These are phyloP conservation scores for Drosophila sturtevanti DNA, from an alignment of 1,140 invertebrate species.

Conservation along the genomic window DNA sequence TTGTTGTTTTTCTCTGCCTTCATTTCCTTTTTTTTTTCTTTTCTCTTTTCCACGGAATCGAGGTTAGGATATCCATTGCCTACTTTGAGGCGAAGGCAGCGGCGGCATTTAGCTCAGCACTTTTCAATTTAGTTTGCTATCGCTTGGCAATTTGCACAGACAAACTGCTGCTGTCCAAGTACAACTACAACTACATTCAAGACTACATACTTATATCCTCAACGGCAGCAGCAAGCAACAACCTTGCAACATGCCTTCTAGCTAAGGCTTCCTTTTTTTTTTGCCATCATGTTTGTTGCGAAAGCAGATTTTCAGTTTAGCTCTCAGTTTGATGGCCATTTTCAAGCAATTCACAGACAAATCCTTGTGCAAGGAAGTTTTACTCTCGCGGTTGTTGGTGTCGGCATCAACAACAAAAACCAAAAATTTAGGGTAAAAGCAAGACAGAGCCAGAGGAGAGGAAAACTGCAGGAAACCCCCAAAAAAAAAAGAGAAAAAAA, in stretches of 20 bases:
- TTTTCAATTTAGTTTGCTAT: slow-evolving; percentile 75
- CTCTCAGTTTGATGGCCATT: slow-evolving; percentile 69
- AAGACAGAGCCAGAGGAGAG: neutral
- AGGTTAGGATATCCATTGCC: slow-evolving; percentile 53
- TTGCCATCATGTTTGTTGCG: slow-evolving; percentile 2
- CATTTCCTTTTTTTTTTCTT: slow-evolving; percentile 16
- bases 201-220: slow-evolving; percentile 3
- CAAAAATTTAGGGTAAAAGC: neutral
- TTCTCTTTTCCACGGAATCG: slow-evolving; percentile 11
- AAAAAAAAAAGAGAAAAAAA: slow-evolving; percentile 26
- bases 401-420: slow-evolving; percentile 42
- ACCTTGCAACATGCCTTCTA: neutral
- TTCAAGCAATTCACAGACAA: slow-evolving; percentile 48
- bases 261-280: neutral
- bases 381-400: slow-evolving; percentile 29
- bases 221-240: slow-evolving; percentile 6
- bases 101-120: slow-evolving; percentile 49
- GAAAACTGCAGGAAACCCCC: neutral
- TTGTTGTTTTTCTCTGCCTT: slow-evolving; percentile 30
- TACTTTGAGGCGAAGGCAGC: slow-evolving; percentile 50
- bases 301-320: slow-evolving; percentile 57
- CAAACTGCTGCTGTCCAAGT: slow-evolving; percentile 70
- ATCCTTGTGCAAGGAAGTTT: slow-evolving; percentile 48
- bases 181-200: slow-evolving; percentile 49
- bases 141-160: slow-evolving; percentile 69